These are phyloP conservation scores for Aricia artaxerxes DNA, from an alignment of 2,888 invertebrate species.

Conservation along the genomic window DNA sequence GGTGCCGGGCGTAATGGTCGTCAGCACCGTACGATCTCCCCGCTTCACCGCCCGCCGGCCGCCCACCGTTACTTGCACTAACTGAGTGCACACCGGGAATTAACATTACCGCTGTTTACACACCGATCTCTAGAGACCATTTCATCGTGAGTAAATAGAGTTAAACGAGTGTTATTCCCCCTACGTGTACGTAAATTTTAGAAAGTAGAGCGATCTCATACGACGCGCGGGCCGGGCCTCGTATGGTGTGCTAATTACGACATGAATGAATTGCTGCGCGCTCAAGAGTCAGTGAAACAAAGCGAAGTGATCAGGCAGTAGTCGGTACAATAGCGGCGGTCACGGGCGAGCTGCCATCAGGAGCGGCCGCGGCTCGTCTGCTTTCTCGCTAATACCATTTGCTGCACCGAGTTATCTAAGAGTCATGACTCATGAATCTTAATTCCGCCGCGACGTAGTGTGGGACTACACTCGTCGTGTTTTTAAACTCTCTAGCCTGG, in stretches of 20 bases:
- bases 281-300: background rate
- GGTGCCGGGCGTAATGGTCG: background rate
- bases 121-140: background rate
- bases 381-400: background rate
- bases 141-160: background rate
- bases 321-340: background rate
- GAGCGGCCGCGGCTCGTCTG: background rate
- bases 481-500: background rate
- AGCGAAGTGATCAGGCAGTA: background rate
- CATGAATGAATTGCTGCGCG: background rate
- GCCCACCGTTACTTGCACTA: background rate
- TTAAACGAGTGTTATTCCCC: background rate
- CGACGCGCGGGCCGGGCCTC: background rate
- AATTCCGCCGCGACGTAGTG: background rate
- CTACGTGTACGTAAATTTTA: background rate
- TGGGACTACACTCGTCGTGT: background rate
- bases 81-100: background rate
- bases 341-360: conserved; percentile 5
- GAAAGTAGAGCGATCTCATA: background rate
- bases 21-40: background rate
- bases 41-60: background rate
- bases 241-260: background rate
- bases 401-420: background rate
- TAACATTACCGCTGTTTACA: background rate
- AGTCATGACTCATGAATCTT: background rate